phyloP scores from a whole-genome alignment of 2,797 vertebrate species.

The Tragelaphus eurycerus region DNA sequence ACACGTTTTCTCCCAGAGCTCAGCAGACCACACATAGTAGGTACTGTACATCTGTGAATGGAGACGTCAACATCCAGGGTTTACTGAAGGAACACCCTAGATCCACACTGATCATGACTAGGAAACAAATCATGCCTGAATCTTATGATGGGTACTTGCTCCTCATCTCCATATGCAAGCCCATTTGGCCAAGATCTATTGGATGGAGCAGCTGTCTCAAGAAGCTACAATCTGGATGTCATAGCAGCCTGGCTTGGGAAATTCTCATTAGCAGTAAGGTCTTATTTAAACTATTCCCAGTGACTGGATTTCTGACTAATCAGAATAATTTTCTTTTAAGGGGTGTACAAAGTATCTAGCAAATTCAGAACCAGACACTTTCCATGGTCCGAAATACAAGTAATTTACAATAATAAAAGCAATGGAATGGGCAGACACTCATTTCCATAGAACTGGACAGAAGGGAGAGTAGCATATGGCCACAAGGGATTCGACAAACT shows the following conservation, averaged over 20 bases:
- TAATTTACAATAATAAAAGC: too few species aligned
- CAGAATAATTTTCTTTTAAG: background rate
- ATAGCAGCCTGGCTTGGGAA: background rate
- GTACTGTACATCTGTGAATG: background rate
- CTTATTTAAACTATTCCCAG: background rate
- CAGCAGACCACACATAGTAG: background rate
- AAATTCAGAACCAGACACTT: background rate
- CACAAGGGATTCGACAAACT: accelerated
- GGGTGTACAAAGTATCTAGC: too few species aligned
- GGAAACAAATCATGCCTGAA: background rate
- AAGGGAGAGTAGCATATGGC: background rate
- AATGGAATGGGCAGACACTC: background rate
- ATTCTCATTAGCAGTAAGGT: background rate
- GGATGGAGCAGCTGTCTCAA: background rate
- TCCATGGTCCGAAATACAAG: background rate
- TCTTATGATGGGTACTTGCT: background rate
- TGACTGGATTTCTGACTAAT: background rate
- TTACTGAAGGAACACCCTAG: background rate
- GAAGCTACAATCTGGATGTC: background rate
- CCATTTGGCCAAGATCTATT: background rate
- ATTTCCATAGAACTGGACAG: too few species aligned
- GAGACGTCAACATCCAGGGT: background rate
- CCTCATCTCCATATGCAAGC: background rate
- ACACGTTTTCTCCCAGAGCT: background rate
- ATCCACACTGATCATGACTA: too few species aligned